A percentile compares a stretch with the other conserved stretches of the same genome.
phyloP scores from a whole-genome alignment of 2,113 vertebrate species.

The Hypocryptadius cinnamomeus region DNA sequence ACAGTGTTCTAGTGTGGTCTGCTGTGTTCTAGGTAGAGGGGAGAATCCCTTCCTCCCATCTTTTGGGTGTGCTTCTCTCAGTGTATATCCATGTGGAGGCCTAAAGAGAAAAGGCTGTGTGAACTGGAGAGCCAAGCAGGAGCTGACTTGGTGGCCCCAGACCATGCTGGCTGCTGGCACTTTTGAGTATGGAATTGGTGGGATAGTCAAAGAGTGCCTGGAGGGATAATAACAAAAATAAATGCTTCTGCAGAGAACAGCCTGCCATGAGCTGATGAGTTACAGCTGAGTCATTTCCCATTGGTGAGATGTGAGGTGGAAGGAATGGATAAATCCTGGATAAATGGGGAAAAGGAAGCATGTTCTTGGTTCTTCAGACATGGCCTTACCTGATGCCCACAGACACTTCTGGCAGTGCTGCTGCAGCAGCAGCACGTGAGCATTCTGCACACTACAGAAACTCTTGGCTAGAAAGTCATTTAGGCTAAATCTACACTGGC shows the following conservation, averaged over 20 bases:
- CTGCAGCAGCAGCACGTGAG: not conserved
- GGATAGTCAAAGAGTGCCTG: not conserved
- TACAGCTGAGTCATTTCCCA: rapidly evolving
- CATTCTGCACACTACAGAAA: not conserved
- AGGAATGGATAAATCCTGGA: not conserved
- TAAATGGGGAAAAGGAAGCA: not conserved
- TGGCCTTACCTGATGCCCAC: not conserved
- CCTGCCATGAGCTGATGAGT: not conserved
- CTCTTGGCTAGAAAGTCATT: rapidly evolving
- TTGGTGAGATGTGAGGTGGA: not conserved
- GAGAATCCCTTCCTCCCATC: not conserved
- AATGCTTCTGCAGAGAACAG: not conserved
- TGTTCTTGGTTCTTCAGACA: not conserved
- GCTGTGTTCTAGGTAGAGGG: not conserved
- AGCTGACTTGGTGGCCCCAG: not conserved
- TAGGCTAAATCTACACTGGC: not conserved
- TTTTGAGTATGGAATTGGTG: not conserved
- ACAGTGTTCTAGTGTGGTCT: not conserved
- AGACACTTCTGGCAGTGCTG: not conserved
- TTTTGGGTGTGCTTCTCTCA: not conserved
- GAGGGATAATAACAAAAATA: not conserved
- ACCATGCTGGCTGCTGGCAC: not conserved
- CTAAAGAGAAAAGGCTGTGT: not conserved
- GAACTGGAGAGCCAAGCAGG: not conserved
- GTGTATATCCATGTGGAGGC: rapidly evolving